A percentile compares a stretch with the other conserved stretches of the same genome.
Evolutionary conservation across 2,888 invertebrate species (phyloP).

Genomic region (Lasioglossum vierecki): DNA sequence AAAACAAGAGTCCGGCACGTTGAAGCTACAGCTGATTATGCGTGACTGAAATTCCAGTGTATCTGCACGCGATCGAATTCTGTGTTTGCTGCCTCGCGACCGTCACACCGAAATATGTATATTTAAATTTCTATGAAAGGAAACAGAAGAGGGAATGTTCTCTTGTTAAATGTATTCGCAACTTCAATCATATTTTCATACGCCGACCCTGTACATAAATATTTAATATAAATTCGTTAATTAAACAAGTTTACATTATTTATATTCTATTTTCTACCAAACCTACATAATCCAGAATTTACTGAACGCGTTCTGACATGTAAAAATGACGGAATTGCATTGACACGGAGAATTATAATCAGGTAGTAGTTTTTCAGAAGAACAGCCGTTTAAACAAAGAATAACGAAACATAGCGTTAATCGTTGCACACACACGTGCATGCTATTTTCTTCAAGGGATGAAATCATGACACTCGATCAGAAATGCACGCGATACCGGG

Average conservation of each 20-base stretch:
- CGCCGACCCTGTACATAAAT: background rate
- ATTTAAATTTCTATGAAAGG: background rate
- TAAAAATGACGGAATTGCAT: background rate
- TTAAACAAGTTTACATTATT: background rate
- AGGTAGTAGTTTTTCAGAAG: background rate
- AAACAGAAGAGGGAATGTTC: background rate
- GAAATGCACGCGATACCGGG: slow-evolving; percentile 40
- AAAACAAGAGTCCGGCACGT: slow-evolving; percentile 15
- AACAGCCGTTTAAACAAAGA: background rate
- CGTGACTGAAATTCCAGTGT: slow-evolving; percentile 33
- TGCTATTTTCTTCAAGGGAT: background rate
- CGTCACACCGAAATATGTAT: background rate
- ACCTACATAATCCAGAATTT: background rate
- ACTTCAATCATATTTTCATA: background rate
- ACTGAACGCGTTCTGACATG: background rate
- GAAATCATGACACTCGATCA: slow-evolving; percentile 22
- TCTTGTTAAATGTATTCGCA: background rate
- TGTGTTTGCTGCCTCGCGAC: background rate
- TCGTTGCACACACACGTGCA: background rate
- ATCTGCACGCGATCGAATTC: slow-evolving; percentile 3
- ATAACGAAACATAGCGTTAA: background rate
- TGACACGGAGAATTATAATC: background rate
- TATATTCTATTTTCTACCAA: background rate
- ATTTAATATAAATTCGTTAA: background rate
- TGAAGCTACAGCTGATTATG: slow-evolving; percentile 36